These are phyloP conservation scores for Galeopterus variegatus DNA, from an alignment of 2,113 vertebrate species.

Conservation along the genomic window DNA sequence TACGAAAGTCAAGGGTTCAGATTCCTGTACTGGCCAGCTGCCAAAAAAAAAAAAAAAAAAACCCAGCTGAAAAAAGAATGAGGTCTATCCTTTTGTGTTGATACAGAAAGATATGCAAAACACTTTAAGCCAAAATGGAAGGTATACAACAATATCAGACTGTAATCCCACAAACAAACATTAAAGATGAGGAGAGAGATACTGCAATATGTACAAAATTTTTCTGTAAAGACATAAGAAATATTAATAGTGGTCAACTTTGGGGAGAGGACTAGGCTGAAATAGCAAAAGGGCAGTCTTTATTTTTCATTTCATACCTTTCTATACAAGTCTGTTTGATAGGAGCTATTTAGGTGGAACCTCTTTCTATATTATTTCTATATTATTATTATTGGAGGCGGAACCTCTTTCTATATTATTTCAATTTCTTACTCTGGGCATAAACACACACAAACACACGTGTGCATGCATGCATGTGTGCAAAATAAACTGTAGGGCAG, in stretches of 20 bases:
- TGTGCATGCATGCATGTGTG: neutral
- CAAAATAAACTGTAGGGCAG: constrained; percentile 9
- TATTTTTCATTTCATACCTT: constrained; percentile 4
- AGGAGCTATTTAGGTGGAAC: neutral
- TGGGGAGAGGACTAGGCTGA: neutral
- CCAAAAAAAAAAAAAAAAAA: no score
- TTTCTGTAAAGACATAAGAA: neutral
- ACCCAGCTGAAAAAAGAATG: neutral
- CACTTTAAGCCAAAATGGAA: neutral
- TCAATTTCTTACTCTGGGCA: neutral
- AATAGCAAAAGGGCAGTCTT: neutral
- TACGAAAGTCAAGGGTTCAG: no score
- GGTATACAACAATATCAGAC: neutral
- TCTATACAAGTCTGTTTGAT: neutral
- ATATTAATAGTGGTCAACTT: constrained; percentile 19
- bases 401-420: constrained; percentile 1
- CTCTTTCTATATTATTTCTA: no score
- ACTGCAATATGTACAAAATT: neutral
- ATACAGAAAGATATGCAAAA: neutral
- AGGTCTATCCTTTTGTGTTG: neutral
- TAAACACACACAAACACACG: neutral
- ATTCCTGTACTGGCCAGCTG: no score
- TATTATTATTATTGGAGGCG: neutral
- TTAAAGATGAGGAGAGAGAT: neutral
- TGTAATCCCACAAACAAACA: neutral